Base-by-base conservation (phyloP, 2,888 invertebrate genomes). In the Esperia sulphurella region DNA sequence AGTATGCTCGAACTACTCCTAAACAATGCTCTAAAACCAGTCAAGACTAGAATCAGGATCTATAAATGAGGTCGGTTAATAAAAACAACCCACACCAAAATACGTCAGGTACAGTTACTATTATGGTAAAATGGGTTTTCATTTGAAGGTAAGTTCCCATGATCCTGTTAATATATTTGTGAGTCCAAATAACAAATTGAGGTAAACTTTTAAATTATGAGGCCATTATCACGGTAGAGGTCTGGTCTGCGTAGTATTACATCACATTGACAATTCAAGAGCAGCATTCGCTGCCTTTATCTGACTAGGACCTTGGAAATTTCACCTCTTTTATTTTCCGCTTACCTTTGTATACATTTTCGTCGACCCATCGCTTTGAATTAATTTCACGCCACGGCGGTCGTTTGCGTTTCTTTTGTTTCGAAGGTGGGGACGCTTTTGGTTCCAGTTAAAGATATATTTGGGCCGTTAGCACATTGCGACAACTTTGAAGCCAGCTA, bases 341-440 rank as follows among this genome's bases (percentile, higher is more conserved):
- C 71, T 76, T 74, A 83, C 83, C 79, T 82, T 81, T 83, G 79
- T 83, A 72, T 75, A 79, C 78, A 77, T 72, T 82, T 80, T 81
- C 75, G 76, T 68, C 70, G 76, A 74, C 71, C 77, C 79, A 79
- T 82, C 79, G 80, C 78, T 80, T 79, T 81, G 79, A 83, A 83
- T 83, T 83, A 82, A 83, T 83, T 83, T 81, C 75, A 79, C 75
- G 77, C 70, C 79, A 71, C 68, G 71, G 68, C 68, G 72, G 75
- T 76, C 80, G 78, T 83, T 82, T 81, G 78, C 79, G 76, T 81
- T 80, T 82, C 81, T 81, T 80, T 84, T 83, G 82, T 83, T 82
- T 79, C 60, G 60, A 72, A 73, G 74, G 76, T 77, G 73, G 73
- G 70, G 64, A 60, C 71, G 73, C 73, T 68, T 73, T 75, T 68